Base-by-base conservation (phyloP, 2,113 vertebrate genomes). In the Sporophila hypoxantha region DNA sequence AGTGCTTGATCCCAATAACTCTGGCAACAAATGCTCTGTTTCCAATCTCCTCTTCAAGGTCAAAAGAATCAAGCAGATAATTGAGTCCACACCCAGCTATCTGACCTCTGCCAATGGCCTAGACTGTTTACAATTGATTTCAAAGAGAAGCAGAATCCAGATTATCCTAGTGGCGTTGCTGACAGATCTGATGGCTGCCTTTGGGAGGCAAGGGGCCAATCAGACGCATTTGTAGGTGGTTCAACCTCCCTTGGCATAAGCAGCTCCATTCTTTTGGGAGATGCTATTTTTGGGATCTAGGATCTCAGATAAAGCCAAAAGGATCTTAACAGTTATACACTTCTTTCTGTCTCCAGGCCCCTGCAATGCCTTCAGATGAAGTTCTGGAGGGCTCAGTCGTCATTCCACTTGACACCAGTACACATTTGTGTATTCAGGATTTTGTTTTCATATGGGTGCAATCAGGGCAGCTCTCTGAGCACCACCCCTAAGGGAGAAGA, bases 21-120 rank as follows among this genome's bases (percentile, higher is more conserved):
- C 68, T 83, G 82, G 85, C 79, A 95, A 65, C 73, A 89, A 83
- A 30, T 30, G 0, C 41, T 86, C 92, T 83, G 76, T 92, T 95
- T 94, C 82, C 34, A 92, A 59, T 71, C 89, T 85, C 39, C 34
- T 80, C 36, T 42, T 92, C 87, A 79, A 88, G 90, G 93, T 88
- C 82, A 85, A 89, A 85, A 86, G 71, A 90, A 85, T 76, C 49
- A 74, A 87, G 71, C 68, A 52, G 46, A 61, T 65, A 94, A 94
- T 69, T 90, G 82, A 83, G 82, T 83, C 73, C 91, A 93, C 90
- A 80, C 42, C 29, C 66, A 80, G 52, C 73, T 60, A 61, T 46
- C 68, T 94, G 92, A 93, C 89, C 68, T 68, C 46, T 91, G 79
- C 85, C 85, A 93, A 61, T 46, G 92, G 62, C 47, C 67, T 75